Evolutionary conservation across 2,113 vertebrate species (phyloP).

Genomic region (Catharus minimus): DNA sequence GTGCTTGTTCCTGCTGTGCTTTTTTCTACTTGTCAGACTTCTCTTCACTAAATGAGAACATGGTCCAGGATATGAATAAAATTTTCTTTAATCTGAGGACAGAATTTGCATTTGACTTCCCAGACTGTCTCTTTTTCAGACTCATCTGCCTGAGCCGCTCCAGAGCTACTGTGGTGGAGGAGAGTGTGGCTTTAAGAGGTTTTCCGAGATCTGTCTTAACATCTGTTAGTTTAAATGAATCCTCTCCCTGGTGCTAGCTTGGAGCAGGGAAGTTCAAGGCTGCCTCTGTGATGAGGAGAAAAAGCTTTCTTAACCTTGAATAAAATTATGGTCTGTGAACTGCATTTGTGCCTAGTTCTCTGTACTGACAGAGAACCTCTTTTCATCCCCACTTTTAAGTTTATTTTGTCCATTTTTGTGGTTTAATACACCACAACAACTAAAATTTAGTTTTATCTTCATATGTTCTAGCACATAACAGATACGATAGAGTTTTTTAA

Average conservation of each 20-base stretch:
- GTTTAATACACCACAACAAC: not conserved
- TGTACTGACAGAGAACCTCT: not conserved
- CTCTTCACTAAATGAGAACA: not conserved
- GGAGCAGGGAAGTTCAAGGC: not conserved
- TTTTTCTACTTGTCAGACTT: not conserved
- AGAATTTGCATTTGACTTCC: not conserved
- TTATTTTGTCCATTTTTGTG: not conserved
- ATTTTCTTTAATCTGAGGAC: not conserved
- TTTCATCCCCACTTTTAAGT: not conserved
- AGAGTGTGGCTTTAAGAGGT: not conserved
- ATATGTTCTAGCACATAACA: not conserved
- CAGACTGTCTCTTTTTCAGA: not conserved
- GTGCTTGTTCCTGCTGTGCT: not conserved
- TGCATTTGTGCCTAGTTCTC: not conserved
- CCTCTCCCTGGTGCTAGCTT: not conserved
- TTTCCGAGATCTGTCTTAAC: not conserved
- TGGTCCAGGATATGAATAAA: not conserved
- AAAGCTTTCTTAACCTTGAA: not conserved
- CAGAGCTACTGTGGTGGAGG: not conserved
- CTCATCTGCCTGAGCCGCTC: fast-evolving
- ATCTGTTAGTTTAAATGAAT: not conserved
- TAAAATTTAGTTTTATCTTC: not conserved
- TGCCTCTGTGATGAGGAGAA: not conserved
- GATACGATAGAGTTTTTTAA: not conserved
- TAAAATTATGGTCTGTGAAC: not conserved